These are phyloP conservation scores for Ramphastos sulfuratus DNA, from an alignment of 2,113 vertebrate species.

Conservation along the genomic window DNA sequence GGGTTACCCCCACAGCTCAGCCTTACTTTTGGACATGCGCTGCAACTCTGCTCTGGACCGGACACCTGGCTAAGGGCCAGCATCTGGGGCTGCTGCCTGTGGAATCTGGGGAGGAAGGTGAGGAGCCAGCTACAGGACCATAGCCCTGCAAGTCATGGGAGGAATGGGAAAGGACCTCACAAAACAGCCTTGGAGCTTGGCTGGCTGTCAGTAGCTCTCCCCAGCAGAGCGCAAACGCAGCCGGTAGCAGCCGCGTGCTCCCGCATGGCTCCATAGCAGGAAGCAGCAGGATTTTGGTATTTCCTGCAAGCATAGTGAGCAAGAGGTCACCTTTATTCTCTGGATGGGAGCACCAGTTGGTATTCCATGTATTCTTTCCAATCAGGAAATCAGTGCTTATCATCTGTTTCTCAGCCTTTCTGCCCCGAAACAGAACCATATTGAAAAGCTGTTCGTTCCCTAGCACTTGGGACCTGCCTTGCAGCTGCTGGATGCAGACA, in stretches of 20 bases:
- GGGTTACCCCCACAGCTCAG: neutral
- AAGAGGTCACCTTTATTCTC: neutral
- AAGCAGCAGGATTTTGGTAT: slow-evolving; percentile 8
- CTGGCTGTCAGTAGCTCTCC: accelerated
- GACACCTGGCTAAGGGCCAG: neutral
- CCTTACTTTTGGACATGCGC: neutral
- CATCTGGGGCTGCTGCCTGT: accelerated
- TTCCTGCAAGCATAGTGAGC: neutral
- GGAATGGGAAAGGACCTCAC: neutral
- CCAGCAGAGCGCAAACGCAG: neutral
- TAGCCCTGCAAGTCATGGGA: neutral
- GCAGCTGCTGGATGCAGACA: slow-evolving; percentile 30
- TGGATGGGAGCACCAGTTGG: accelerated
- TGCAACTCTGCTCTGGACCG: neutral
- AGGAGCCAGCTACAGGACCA: accelerated
- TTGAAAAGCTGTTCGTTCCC: slow-evolving; percentile 62
- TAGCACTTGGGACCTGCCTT: slow-evolving; percentile 53
- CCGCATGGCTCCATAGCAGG: accelerated
- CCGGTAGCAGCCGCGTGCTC: neutral
- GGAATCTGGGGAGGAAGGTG: neutral
- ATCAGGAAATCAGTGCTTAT: neutral
- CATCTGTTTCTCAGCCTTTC: neutral
- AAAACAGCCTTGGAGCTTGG: neutral
- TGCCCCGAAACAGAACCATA: slow-evolving; percentile 40
- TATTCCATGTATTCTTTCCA: neutral